phyloP scores from a whole-genome alignment of 2,797 vertebrate species.

The Helarctos malayanus region DNA sequence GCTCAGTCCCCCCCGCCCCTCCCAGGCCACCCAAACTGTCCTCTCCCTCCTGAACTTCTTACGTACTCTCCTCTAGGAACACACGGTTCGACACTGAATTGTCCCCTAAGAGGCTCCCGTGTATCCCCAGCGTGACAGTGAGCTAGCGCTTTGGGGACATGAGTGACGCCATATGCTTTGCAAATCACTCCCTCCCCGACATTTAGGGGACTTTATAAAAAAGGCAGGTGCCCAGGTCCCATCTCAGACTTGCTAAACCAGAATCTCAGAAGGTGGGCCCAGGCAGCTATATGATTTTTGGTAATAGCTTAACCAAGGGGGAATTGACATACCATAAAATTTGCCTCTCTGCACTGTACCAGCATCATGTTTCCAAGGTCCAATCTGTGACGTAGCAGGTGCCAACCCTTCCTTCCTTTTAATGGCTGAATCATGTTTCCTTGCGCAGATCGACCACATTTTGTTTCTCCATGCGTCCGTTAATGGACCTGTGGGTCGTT shows the following conservation, averaged over 20 bases:
- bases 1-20: background rate
- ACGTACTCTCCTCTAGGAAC: background rate
- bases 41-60: background rate
- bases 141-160: background rate
- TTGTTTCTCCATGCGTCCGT: background rate
- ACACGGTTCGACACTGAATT: background rate
- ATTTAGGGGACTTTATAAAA: slow-evolving; percentile 48
- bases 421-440: background rate
- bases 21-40: background rate
- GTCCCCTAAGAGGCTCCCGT: background rate
- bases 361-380: background rate
- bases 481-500: background rate
- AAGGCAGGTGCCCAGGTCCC: background rate
- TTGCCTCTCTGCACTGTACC: background rate
- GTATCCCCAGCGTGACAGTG: background rate
- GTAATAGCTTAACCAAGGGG: background rate
- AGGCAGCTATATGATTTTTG: background rate
- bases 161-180: background rate
- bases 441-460: background rate
- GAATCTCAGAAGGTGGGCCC: background rate
- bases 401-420: background rate
- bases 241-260: slow-evolving; percentile 18
- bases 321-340: slow-evolving; percentile 7
- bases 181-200: background rate
- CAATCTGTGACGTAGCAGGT: background rate